Base-by-base conservation (phyloP, 2,888 invertebrate species). In the Euspilapteryx auroguttella region DNA sequence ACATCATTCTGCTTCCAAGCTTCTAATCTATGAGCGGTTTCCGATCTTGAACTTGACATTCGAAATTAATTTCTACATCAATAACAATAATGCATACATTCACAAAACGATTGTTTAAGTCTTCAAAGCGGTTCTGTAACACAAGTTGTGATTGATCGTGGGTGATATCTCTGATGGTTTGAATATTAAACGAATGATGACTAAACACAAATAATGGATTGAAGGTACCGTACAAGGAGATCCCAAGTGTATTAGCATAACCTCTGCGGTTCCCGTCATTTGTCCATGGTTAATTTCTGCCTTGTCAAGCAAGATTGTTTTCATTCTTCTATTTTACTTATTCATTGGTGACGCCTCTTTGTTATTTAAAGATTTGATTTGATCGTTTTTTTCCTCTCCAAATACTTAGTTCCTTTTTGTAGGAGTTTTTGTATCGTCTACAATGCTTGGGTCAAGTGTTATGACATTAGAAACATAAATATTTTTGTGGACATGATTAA, bases 201-300 rank as follows among this genome's bases (percentile, higher is more conserved):
- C 68, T 63, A 47, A 57, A 59, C 63, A 54, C 45, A 55, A 57
- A 66, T 58, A 64, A 61, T 64, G n/a, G n/a, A n/a, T n/a, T 61
- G 57, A 59, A 6, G 52, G 44, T 46, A 49, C 47, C 42, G 39
- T 45, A 49, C 44, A 47, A 55, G 56, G 49, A 45, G 49, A 34
- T 24, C 26, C 25, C 29, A 25, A 17, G 17, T 17, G 24, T 34
- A 59, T 55, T 55, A 58, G 50, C 54, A 57, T 55, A 54, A 47
- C 42, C 42, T 47, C 32, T 29, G 38, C 37, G 36, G 21, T 8
- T 7, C 40, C 34, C 36, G 41, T 45, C 47, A 50, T 54, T 58
- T 56, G 55, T 56, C 38, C 41, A 38, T 54, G 49, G 62, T 62
- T 57, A 56, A 59, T 64, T 53, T 44, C 42, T 45, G 38, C 40